phyloP scores from a whole-genome alignment of 1,140 invertebrate genomes.

The Lordiphosa mommai region DNA sequence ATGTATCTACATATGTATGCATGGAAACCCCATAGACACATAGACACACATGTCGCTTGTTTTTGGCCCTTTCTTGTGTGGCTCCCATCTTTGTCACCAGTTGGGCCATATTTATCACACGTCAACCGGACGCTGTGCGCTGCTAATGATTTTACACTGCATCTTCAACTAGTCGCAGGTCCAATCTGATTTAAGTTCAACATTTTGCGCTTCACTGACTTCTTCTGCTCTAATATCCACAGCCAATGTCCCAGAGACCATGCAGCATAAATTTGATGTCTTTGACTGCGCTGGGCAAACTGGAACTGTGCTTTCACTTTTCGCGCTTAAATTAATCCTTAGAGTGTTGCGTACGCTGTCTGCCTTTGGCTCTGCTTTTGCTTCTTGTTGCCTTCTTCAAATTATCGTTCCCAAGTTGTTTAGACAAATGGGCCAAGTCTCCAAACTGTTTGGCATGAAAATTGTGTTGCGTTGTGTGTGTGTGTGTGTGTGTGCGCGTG shows the following conservation, averaged over 20 bases:
- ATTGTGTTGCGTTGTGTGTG: slow-evolving; percentile 15
- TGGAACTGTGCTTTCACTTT: slow-evolving; percentile 57
- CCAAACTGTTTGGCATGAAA: slow-evolving; percentile 36
- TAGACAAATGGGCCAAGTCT: slow-evolving; percentile 43
- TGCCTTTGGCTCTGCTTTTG: slow-evolving; percentile 10
- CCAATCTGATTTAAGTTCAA: slow-evolving; percentile 24
- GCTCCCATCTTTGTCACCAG: slow-evolving; percentile 35
- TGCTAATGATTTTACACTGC: slow-evolving; percentile 48
- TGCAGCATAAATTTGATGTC: background rate
- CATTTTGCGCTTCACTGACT: slow-evolving; percentile 7
- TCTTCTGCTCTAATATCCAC: slow-evolving; percentile 33
- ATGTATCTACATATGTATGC: slow-evolving; percentile 34
- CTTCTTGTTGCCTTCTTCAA: slow-evolving; percentile 34
- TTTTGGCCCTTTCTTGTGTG: slow-evolving; percentile 37
- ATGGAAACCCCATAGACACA: slow-evolving; percentile 30
- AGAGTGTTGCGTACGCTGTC: slow-evolving; percentile 35
- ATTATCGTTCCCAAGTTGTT: slow-evolving; percentile 65
- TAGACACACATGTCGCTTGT: slow-evolving; percentile 28
- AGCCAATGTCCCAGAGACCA: too few relatives aligned
- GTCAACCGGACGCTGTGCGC: slow-evolving; percentile 34
- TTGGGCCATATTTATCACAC: slow-evolving; percentile 58
- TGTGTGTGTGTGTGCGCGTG: background rate
- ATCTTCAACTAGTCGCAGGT: slow-evolving; percentile 15
- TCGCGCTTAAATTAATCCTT: slow-evolving; percentile 60
- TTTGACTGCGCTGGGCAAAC: slow-evolving; percentile 32